Base-by-base conservation (phyloP, 2,888 invertebrate genomes). In the Leptinotarsa haldemani region DNA sequence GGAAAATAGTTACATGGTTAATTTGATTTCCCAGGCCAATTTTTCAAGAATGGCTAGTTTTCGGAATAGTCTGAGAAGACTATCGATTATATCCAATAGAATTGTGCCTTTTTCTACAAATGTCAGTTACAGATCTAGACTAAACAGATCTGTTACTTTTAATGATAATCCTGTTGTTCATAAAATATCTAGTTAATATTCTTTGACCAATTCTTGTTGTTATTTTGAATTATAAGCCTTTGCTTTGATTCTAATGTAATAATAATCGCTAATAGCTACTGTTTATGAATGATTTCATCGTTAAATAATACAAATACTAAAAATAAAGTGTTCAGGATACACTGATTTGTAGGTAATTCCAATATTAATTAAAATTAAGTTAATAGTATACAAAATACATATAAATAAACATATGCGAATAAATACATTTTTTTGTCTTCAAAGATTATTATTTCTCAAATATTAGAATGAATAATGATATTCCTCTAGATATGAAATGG, bases 91-190 rank as follows among this genome's bases (percentile, higher is more conserved):
- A 16, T 78, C 78, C 2, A 82, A 79, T 52, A 81, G 77, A 69
- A 74, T 83, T 50, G 66, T 75, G 5, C 82, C 82, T 15, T 61
- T 74, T 13, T 53, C 50, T 2, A n/a, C 48, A 25, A 25, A 68
- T 65, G 52, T 74, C n/a, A 70, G 71, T 46, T 70, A 70, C 20
- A 70, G 71, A 20, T 65, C 71, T 18, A 71, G 68, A 20, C 1
- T 3, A 16, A 68, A 74, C 16, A 78, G 83, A 75, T 82, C 83
- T 25, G 85, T 85, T 46, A 84, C 83, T 30, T 86, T 86, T 70
- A 83, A 83, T 65, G 84, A 86, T 63, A 77, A 80, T 63, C 83
- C 84, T 7, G 80, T 79, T 15, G 76, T 85, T 76, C 84, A 84
- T 77, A 80, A 78, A 48, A 84, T 85, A 69, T 77, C 73, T 4